Evolutionary conservation across 2,888 invertebrate genomes (phyloP).

Genomic region (Kuschelorhynchus macadamiae): DNA sequence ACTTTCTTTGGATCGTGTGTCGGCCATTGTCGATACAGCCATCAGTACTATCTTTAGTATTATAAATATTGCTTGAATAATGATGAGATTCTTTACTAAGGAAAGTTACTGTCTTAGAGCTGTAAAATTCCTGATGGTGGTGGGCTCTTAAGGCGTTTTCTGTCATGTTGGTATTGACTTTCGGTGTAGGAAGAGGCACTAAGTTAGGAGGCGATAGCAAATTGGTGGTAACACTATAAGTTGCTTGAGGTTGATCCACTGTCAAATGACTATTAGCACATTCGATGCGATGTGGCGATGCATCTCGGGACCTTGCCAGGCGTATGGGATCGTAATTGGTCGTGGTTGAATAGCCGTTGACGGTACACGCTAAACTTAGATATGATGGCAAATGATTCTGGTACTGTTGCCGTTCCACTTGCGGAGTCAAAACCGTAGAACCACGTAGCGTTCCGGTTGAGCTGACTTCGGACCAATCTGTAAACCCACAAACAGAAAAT

Average conservation of each 20-base stretch:
- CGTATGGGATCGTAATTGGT: constrained; percentile 89
- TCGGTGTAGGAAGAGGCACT: constrained; percentile 62
- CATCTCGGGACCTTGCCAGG: constrained; percentile 74
- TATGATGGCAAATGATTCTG: constrained; percentile 85
- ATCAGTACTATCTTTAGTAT: constrained; percentile 63
- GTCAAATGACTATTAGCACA: constrained; percentile 55
- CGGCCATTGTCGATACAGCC: constrained; percentile 55
- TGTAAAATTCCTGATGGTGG: constrained; percentile 60
- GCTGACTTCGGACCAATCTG: constrained; percentile 70
- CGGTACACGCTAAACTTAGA: constrained; percentile 89
- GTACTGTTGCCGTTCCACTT: constrained; percentile 44
- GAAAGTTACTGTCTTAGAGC: constrained; percentile 59
- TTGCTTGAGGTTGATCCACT: constrained; percentile 44
- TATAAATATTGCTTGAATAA: constrained; percentile 58
- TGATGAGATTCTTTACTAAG: constrained; percentile 56
- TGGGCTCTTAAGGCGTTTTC: constrained; percentile 56
- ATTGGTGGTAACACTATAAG: constrained; percentile 63
- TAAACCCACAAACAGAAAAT: constrained; percentile 54
- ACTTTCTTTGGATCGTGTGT: constrained; percentile 54
- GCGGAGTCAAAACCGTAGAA: constrained; percentile 64
- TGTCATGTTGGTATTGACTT: constrained; percentile 52
- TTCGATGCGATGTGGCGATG: constrained; percentile 77
- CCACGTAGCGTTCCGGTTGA: constrained; percentile 71
- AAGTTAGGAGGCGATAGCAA: constrained; percentile 67
- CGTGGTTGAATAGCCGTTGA: constrained; percentile 90